Percentiles rank a stretch among this genome's conserved stretches.
phyloP scores from a whole-genome alignment of 2,113 vertebrate genomes.

The Rissa tridactyla region DNA sequence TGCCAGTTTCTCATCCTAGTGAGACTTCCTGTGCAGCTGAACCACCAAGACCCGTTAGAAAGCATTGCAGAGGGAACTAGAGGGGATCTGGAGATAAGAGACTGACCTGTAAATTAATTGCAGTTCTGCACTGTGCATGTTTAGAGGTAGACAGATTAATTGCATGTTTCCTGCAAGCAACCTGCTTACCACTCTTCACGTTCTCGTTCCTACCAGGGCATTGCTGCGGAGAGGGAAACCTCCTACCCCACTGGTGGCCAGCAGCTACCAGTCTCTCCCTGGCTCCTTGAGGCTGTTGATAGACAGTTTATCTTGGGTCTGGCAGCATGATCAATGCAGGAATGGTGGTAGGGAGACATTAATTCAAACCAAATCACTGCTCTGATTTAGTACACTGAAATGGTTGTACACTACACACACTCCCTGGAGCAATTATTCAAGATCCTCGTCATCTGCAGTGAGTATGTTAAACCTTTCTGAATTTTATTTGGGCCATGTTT shows the following conservation, averaged over 20 bases:
- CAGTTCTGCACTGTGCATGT: not conserved
- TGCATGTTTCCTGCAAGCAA: not conserved
- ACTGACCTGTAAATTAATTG: not conserved
- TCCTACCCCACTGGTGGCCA: not conserved
- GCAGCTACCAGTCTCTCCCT: not conserved
- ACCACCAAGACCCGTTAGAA: not conserved
- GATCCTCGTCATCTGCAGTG: not conserved
- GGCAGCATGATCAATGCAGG: not conserved
- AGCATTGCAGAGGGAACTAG: not conserved
- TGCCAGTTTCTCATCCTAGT: not conserved
- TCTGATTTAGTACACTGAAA: not conserved
- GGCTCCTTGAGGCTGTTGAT: not conserved
- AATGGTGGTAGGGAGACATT: not conserved
- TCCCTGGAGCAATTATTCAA: slow-evolving; percentile 16
- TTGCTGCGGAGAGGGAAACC: not conserved
- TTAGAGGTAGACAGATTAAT: not conserved
- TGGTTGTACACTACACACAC: not conserved
- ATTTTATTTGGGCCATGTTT: slow-evolving; percentile 14
- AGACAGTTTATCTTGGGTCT: not conserved
- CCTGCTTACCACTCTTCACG: not conserved
- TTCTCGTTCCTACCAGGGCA: not conserved
- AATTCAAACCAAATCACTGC: not conserved
- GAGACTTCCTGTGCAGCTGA: not conserved
- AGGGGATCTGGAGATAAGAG: not conserved
- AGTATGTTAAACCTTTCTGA: slow-evolving; percentile 4